Percentiles rank a stretch among this genome's conserved stretches.
Evolutionary conservation across 2,797 vertebrate species (phyloP).

Genomic region (Paedocypris micromegethes): DNA sequence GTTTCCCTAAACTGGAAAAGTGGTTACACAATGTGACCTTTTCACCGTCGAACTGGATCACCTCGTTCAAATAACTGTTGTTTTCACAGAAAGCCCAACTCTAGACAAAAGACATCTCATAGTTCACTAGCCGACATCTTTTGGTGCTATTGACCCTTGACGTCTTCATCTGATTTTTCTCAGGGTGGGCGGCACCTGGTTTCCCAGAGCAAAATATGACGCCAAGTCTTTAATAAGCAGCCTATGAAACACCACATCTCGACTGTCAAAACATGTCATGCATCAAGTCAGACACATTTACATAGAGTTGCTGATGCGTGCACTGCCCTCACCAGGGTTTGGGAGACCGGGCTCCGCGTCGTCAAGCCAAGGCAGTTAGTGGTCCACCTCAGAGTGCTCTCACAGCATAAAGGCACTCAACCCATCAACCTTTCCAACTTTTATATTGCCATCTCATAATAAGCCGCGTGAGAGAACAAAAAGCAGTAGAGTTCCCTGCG

Average conservation of each 20-base stretch:
- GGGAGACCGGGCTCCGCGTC: constrained; percentile 9
- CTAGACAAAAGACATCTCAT: constrained; percentile 47
- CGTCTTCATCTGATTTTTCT: constrained; percentile 43
- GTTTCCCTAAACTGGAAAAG: constrained; percentile 75
- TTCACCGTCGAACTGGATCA: constrained; percentile 69
- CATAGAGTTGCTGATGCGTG: not conserved
- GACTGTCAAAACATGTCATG: not conserved
- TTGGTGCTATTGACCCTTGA: no score
- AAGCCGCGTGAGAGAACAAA: constrained; percentile 17
- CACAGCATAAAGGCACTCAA: constrained; percentile 1
- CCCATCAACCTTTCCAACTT: constrained; percentile 17
- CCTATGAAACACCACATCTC: no score
- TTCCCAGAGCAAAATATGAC: constrained; percentile 55
- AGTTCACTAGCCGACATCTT: no score
- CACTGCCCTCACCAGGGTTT: constrained; percentile 1
- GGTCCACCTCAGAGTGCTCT: constrained; percentile 29
- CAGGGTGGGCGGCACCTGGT: constrained; percentile 64
- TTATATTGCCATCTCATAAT: constrained; percentile 18
- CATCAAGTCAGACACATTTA: not conserved
- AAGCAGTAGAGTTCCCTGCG: constrained; percentile 12
- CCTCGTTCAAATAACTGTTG: constrained; percentile 70
- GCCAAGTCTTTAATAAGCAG: no score
- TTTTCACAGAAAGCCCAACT: constrained; percentile 68
- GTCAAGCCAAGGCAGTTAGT: constrained; percentile 24
- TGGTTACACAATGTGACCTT: constrained; percentile 77